A percentile compares a stretch with the other conserved stretches of the same genome.
phyloP scores from a whole-genome alignment of 2,888 invertebrate species.

The Amblyjoppa proteus region DNA sequence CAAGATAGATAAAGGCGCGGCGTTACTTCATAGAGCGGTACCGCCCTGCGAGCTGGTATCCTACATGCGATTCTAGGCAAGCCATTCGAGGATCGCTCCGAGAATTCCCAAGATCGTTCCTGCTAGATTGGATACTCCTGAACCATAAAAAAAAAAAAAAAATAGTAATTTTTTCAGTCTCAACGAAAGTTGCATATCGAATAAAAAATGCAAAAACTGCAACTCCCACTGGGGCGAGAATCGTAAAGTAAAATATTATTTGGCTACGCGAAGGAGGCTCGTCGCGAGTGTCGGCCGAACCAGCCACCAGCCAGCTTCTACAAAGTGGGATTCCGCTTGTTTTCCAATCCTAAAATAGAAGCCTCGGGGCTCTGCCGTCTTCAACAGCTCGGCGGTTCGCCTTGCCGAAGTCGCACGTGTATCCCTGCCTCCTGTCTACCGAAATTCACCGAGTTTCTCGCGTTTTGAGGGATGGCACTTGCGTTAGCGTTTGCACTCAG shows the following conservation, averaged over 20 bases:
- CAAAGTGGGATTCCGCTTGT: conserved; percentile 77
- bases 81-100: conserved; percentile 22
- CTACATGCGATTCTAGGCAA: conserved; percentile 51
- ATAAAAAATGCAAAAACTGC: conserved; percentile 13
- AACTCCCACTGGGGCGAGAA: conserved; percentile 5
- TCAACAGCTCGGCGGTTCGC: conserved; percentile 11
- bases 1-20: conserved; percentile 75
- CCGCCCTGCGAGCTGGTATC: conserved; percentile 10
- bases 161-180: conserved; percentile 1
- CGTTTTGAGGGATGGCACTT: neutral
- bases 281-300: conserved; percentile 13
- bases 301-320: conserved; percentile 57
- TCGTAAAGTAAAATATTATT: conserved; percentile 48
- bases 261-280: conserved; percentile 11
- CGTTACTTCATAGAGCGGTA: conserved; percentile 73
- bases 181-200: conserved; percentile 10
- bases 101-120: conserved; percentile 69
- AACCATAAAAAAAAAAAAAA: neutral
- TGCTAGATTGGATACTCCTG: conserved; percentile 62
- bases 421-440: conserved; percentile 26
- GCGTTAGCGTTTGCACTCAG: neutral
- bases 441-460: neutral
- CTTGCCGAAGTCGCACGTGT: conserved; percentile 18
- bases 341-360: conserved; percentile 82
- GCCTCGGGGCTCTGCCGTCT: conserved; percentile 66